phyloP scores from a whole-genome alignment of 2,888 invertebrate species.

The Machimus rusticus region DNA sequence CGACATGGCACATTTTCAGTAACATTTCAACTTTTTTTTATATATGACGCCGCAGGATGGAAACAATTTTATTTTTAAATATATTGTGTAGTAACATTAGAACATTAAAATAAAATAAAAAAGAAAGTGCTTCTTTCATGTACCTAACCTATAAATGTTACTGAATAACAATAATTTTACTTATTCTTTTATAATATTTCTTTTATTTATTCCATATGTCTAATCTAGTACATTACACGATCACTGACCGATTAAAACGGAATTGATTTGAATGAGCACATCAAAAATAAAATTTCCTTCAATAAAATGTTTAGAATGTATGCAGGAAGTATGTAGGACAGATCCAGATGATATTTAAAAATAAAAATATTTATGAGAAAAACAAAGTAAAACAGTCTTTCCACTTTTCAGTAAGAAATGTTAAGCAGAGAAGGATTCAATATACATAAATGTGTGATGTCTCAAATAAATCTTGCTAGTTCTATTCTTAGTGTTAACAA shows the following conservation, averaged over 20 bases:
- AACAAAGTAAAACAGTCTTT: not conserved
- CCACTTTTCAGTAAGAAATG: not conserved
- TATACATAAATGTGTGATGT: not conserved
- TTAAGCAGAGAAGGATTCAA: not conserved
- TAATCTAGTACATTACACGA: not conserved
- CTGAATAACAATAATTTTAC: too few species aligned
- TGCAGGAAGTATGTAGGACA: not conserved
- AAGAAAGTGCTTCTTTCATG: too few species aligned
- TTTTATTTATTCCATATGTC: too few species aligned
- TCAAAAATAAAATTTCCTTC: not conserved
- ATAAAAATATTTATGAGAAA: not conserved
- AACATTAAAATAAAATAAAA: too few species aligned
- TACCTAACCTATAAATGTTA: too few species aligned
- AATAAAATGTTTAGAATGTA: not conserved
- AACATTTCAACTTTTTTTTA: too few species aligned
- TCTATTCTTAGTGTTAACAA: conserved; percentile 15
- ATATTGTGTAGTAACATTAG: too few species aligned
- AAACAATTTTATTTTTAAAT: too few species aligned
- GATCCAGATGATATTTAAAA: not conserved
- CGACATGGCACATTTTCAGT: too few species aligned
- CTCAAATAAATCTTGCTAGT: not conserved
- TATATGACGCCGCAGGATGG: too few species aligned
- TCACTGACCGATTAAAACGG: not conserved
- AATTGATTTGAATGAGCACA: not conserved
- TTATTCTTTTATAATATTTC: too few species aligned